Percentiles rank a stretch among this genome's conserved stretches.
These are phyloP conservation scores for Delia radicum DNA, from an alignment of 1,140 invertebrate species.

Conservation along the genomic window DNA sequence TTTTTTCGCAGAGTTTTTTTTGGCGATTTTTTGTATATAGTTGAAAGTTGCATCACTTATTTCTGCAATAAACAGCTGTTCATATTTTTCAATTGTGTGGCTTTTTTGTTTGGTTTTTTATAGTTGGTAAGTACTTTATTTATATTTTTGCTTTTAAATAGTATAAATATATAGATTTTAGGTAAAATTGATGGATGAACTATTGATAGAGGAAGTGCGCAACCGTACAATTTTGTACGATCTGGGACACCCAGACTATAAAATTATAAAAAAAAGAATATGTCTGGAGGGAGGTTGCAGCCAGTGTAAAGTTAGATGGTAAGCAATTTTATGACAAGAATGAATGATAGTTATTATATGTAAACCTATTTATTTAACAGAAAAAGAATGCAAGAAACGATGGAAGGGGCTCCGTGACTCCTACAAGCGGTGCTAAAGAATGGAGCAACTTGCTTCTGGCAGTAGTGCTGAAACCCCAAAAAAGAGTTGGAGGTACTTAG, in stretches of 20 bases:
- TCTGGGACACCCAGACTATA: not conserved
- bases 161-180: not conserved
- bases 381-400: not conserved
- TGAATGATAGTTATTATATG: not conserved
- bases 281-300: not conserved
- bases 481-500: not conserved
- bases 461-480: not conserved
- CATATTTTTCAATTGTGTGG: not conserved
- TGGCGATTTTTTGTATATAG: too few species aligned
- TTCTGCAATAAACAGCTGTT: too few species aligned
- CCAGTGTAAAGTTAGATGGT: not conserved
- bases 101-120: not conserved
- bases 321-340: not conserved
- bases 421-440: not conserved
- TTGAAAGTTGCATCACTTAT: too few species aligned
- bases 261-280: not conserved
- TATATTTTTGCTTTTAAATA: not conserved
- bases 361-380: not conserved
- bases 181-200: too few species aligned
- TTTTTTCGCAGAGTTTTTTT: too few species aligned
- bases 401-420: slow-evolving; percentile 17
- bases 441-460: not conserved
- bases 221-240: not conserved
- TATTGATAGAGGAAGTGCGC: not conserved
- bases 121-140: not conserved